Conservation (phyloP, 2,797 vertebrate genomes). For the Falco concolor region DNA sequence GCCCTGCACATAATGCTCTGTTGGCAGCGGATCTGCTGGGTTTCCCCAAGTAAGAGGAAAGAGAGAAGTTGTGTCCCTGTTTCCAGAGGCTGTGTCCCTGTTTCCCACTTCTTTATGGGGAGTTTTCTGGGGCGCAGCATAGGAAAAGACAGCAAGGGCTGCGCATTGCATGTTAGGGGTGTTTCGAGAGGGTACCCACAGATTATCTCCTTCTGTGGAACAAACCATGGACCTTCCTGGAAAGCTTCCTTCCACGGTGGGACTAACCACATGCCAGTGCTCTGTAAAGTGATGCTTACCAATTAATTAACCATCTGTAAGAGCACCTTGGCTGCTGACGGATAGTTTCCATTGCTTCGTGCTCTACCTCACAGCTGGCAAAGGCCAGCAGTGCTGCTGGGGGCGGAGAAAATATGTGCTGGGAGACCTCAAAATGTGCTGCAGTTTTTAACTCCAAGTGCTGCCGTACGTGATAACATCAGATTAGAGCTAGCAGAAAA, state of each 20-base stretch:
- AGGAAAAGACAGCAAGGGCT: neutral
- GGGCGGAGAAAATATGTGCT: neutral
- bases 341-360: neutral
- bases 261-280: neutral
- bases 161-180: neutral
- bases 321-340: neutral
- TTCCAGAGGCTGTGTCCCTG: neutral
- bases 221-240: neutral
- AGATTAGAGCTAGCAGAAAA: neutral
- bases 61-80: neutral
- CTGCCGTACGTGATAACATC: neutral
- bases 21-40: neutral
- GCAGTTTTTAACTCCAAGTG: neutral
- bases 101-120: neutral
- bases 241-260: neutral
- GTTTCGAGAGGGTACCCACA: neutral
- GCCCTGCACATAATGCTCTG: accelerated
- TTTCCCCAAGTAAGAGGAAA: neutral
- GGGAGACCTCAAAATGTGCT: neutral
- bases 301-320: neutral
- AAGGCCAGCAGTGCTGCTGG: neutral
- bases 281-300: neutral
- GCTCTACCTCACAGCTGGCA: neutral
- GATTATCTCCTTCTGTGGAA: neutral
- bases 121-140: neutral